Percentiles rank a stretch among this genome's conserved stretches.
phyloP scores from a whole-genome alignment of 2,797 vertebrate genomes.

The Holocentrus rufus region DNA sequence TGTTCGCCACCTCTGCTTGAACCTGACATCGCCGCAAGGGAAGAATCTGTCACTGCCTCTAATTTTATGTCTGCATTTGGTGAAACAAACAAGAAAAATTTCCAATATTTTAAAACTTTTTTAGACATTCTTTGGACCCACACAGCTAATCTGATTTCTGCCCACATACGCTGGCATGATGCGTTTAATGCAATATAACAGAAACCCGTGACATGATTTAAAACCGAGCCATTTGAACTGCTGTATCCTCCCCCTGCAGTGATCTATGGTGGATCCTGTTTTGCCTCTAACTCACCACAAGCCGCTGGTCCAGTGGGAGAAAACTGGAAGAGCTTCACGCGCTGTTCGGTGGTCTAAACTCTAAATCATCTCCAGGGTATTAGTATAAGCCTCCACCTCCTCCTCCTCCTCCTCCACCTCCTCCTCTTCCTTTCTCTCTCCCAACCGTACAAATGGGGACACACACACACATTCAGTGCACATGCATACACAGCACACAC shows the following conservation, averaged over 20 bases:
- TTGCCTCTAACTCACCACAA: slow-evolving; percentile 60
- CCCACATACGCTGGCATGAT: slow-evolving; percentile 36
- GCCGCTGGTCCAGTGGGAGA: slow-evolving; percentile 63
- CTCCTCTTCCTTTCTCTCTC: slow-evolving; percentile 39
- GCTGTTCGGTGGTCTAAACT: slow-evolving; percentile 57
- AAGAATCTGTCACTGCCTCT: slow-evolving; percentile 19
- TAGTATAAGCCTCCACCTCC: slow-evolving; percentile 50
- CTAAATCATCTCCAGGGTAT: slow-evolving; percentile 76
- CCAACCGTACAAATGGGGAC: slow-evolving; percentile 28
- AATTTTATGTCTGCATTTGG: slow-evolving; percentile 6
- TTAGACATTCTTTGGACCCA: not conserved
- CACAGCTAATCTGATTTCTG: slow-evolving; percentile 50
- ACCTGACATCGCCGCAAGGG: not conserved
- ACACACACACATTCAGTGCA: slow-evolving; percentile 28
- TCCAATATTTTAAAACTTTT: not conserved
- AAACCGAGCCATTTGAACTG: slow-evolving; percentile 44
- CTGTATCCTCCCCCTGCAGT: slow-evolving; percentile 44
- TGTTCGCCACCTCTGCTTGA: slow-evolving; percentile 32
- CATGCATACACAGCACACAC: slow-evolving; percentile 14
- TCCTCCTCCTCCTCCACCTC: slow-evolving; percentile 17
- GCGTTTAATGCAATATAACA: slow-evolving; percentile 31
- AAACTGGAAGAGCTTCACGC: slow-evolving; percentile 45
- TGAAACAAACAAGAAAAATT: slow-evolving; percentile 54
- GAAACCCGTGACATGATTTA: slow-evolving; percentile 54
- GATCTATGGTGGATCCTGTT: slow-evolving; percentile 60